These are phyloP conservation scores for Apus apus DNA, from an alignment of 2,113 vertebrate genomes.

Conservation along the genomic window DNA sequence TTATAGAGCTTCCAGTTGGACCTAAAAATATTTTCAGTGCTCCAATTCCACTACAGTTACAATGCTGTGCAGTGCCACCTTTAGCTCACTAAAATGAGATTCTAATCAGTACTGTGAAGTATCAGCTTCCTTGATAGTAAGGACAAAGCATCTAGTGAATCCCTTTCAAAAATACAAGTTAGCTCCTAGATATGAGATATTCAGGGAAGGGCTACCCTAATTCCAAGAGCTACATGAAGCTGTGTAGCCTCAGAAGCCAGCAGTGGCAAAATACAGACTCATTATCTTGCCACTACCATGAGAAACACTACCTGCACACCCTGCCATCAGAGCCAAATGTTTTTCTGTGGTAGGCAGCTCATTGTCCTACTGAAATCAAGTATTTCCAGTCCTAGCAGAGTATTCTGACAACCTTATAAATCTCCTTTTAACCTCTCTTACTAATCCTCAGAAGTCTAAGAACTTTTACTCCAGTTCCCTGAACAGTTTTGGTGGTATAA, in stretches of 20 bases:
- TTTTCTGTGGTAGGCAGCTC: background rate
- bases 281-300: rapidly evolving
- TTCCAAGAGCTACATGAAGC: background rate
- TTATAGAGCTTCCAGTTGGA: background rate
- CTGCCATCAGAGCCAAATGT: background rate
- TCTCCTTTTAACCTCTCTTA: background rate
- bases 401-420: slow-evolving; percentile 1
- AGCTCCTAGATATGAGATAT: background rate
- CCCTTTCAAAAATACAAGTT: background rate
- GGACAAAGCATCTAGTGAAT: background rate
- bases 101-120: background rate
- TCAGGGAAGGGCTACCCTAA: background rate
- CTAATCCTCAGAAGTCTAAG: background rate
- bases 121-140: background rate
- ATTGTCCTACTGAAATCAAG: background rate
- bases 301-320: background rate
- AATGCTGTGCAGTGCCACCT: background rate
- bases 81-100: background rate
- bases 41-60: background rate
- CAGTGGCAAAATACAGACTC: background rate
- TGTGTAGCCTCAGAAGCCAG: background rate
- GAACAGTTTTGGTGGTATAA: background rate
- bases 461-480: background rate
- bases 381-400: background rate
- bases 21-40: background rate